Evolutionary conservation across 1,140 invertebrate species (phyloP).

Genomic region (Cotesia vestalis): DNA sequence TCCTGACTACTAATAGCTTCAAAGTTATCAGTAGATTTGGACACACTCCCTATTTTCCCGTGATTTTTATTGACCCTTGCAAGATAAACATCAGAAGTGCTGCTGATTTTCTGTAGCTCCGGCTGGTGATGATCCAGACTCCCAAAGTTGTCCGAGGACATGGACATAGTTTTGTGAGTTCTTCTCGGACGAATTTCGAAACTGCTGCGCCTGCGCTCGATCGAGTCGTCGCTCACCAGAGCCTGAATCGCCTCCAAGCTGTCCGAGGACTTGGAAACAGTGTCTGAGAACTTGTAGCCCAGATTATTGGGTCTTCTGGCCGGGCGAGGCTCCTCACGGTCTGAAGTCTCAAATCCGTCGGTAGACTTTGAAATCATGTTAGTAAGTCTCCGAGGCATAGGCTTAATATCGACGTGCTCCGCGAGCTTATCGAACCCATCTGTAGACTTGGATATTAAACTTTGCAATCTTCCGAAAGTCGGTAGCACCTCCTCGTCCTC

Average conservation of each 20-base stretch:
- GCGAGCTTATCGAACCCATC: conserved; percentile 58
- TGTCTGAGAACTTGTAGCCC: conserved; percentile 51
- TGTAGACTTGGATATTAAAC: conserved; percentile 51
- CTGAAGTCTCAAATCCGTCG: conserved; percentile 55
- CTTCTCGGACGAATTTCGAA: conserved; percentile 50
- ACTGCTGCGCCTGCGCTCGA: conserved; percentile 55
- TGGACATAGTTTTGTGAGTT: conserved; percentile 53
- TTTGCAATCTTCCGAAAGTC: conserved; percentile 43
- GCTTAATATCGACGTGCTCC: conserved; percentile 51
- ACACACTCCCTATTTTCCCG: conserved; percentile 34
- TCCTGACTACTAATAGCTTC: conserved; percentile 47
- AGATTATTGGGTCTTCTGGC: conserved; percentile 44
- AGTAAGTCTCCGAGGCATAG: conserved; percentile 27
- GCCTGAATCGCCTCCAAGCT: conserved; percentile 55
- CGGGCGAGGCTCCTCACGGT: conserved; percentile 48
- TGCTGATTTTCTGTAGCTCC: conserved; percentile 55
- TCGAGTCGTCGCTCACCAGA: conserved; percentile 52
- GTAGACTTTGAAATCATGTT: conserved; percentile 56
- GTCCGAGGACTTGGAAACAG: conserved; percentile 58
- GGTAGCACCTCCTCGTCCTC: conserved; percentile 50
- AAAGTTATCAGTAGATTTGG: conserved; percentile 55
- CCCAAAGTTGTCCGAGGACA: conserved; percentile 61
- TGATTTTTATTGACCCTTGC: conserved; percentile 43
- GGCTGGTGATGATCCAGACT: conserved; percentile 40
- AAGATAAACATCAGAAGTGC: conserved; percentile 58